phyloP scores from a whole-genome alignment of 2,113 vertebrate species.

The Gila orcuttii region DNA sequence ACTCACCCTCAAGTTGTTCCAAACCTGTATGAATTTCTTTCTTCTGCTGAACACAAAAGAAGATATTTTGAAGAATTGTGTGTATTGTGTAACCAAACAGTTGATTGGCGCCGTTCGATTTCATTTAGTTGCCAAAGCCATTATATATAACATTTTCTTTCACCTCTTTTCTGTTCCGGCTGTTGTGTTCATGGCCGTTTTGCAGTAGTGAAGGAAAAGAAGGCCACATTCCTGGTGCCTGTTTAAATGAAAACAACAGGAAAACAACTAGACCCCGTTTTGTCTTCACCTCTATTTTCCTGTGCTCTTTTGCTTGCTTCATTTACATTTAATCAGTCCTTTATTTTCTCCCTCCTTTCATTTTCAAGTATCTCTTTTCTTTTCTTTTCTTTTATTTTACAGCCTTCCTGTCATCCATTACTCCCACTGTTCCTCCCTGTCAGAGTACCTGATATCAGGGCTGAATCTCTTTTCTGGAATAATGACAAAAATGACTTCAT shows the following conservation, averaged over 20 bases:
- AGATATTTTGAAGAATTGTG: too few species aligned
- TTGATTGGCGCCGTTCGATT: too few species aligned
- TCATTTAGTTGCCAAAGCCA: too few species aligned
- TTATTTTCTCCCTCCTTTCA: conserved; percentile 31
- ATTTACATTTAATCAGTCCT: conserved; percentile 56
- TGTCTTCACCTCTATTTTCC: conserved; percentile 32
- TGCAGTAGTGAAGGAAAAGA: conserved; percentile 1
- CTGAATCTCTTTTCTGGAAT: conserved; percentile 37
- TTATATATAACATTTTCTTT: neutral
- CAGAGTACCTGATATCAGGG: conserved; percentile 41
- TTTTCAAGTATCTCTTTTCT: conserved; percentile 17
- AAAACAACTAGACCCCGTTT: conserved; percentile 3
- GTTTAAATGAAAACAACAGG: conserved; percentile 26
- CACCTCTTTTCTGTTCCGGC: conserved; percentile 21
- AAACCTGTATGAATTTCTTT: too few species aligned
- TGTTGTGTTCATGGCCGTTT: neutral
- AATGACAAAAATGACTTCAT: conserved; percentile 38
- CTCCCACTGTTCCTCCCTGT: conserved; percentile 15
- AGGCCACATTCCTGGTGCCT: conserved; percentile 28
- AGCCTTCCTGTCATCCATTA: conserved; percentile 22
- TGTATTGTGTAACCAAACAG: too few species aligned
- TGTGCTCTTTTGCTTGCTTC: conserved; percentile 50
- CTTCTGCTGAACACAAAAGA: too few species aligned
- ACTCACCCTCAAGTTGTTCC: too few species aligned
- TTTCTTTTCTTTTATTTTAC: neutral